Evolutionary conservation across 2,113 vertebrate species (phyloP), one percentile per base, ranked within the genome.

Genomic region (Pollachius pollachius): DNA sequence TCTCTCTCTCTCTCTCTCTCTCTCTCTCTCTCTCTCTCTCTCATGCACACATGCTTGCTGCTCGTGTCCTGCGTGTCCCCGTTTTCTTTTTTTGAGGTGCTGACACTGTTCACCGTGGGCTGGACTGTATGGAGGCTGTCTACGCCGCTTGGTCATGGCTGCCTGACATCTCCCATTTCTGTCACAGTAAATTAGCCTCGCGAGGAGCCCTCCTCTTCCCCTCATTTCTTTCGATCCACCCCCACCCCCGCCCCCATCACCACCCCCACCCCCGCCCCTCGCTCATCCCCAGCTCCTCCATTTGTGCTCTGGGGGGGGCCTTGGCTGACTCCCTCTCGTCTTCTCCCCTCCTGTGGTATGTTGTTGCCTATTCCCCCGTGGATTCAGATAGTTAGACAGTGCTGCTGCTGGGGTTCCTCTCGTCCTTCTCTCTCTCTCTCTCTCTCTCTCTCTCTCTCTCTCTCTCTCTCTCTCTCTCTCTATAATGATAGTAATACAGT

Each of bases 111-210:
- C 41, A 48, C 41, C 8, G 41, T 48, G 41, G 70, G 81, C 54
- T 57, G 12, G 16, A 57, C 80, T 82, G 73, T 77, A 81, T 89
- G 79, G 75, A 74, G 71, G 72, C 83, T 85, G 90, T 84, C 84
- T 70, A 54, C 76, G 85, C 80, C 77, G 85, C 74, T 88, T 85
- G 85, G 91, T 91, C 89, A 89, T 82, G 84, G 86, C 78, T 76
- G 41, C 84, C 82, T 88, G 86, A 89, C 84, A 86, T 83, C 89
- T 84, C 83, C 82, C 85, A 85, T 85, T 90, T 80, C 89, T 90
- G 90, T 92, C 90, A 91, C 87, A 89, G 83, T 81, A 73, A 87
- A 90, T 93, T 89, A 89, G 84, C 80, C 85, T 83, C 81, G 75
- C 84, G 75, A 80, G 74, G 80, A 78, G 76, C 79, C 83, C 86